Base-by-base conservation (phyloP, 1,140 invertebrate species). In the Diabrotica undecimpunctata region DNA sequence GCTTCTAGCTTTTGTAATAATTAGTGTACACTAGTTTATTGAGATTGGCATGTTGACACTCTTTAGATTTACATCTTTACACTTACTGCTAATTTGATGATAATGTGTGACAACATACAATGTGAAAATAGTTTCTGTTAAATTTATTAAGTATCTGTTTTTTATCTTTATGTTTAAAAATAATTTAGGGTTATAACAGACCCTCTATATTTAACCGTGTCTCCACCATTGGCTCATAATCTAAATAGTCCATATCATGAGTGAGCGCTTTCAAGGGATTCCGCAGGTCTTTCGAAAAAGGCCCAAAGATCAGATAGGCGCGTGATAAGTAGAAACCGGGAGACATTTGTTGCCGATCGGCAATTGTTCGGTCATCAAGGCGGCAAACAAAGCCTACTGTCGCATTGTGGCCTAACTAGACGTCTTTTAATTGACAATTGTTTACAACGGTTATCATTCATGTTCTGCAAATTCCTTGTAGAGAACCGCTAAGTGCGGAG, bases 381-480 rank as follows among this genome's bases (percentile, higher is more conserved):
- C 68, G 70, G 65, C 73, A 69, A 76, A 77, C 75, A 78, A 77
- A 75, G 74, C 71, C 72, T 67, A 70, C 73, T 72, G 70, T 71
- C 71, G 75, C 72, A 77, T 75, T 75, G 73, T 73, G 66, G 67
- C 66, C 73, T 77, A 76, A 77, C 75, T 77, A 76, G 75, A 77
- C 63, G 73, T 72, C 75, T 67, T 78, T 74, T 78, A 78, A 78
- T 78, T 78, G 75, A 77, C 74, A 77, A 78, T 78, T 78, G 77
- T 77, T 78, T 78, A 78, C 74, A 77, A 69, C 66, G 68, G 75
- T 77, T 77, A 76, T 77, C 75, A 77, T 77, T 77, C 75, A 77
- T 77, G 75, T 77, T 70, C 74, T 76, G 75, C 74, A 77, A 76
- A 76, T 77, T 76, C 75, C 72, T 75, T 73, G 62, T 75, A 74